Base-by-base conservation (phyloP, 2,113 vertebrate genomes). In the Okapia johnstoni region DNA sequence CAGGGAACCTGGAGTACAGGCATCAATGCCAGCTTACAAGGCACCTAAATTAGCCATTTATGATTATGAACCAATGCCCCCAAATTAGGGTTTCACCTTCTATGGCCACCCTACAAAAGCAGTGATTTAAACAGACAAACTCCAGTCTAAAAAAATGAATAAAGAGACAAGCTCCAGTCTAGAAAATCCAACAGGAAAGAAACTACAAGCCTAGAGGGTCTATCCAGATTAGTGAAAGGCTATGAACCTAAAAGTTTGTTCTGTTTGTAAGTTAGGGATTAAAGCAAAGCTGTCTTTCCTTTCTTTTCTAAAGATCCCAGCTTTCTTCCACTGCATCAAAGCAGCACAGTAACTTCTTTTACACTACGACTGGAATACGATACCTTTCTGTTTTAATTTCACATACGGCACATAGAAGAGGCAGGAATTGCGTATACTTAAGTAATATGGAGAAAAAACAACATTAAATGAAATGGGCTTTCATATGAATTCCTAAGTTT, bases 381-480 rank as follows among this genome's bases (percentile, higher is more conserved):
- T 14, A 36, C 8, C n/a, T 80, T 60, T 70, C 48, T 46, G 93
- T 94, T 92, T 96, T 92, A 66, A 61, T 94, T 77, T 96, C 33
- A 96, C 23, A 80, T 54, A 36, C 43, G 40, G 19, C 60, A 89
- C 10, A n/a, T 26, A 96, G 21, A 77, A 90, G 96, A 92, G 48
- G 58, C 79, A 93, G 12, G 25, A 89, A 88, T 77, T 96, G 40
- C 79, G 25, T 52, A 28, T 84, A 92, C 10, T 15, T 85, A 81
- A 79, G 36, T 60, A 93, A 92, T 70, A 88, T n/a, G 12, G 40
- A 94, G 50, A 70, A 55, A 92, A 85, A 85, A 73, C 12, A n/a
- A 79, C 23, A 23, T 70, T 94, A 94, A 92, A 43, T 90, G 19
- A 96, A 95, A 84, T 77, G 50, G 10, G 21, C n/a, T 94, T 73